Evolutionary conservation across 2,113 vertebrate species (phyloP).

Genomic region (Psettodes erumei): DNA sequence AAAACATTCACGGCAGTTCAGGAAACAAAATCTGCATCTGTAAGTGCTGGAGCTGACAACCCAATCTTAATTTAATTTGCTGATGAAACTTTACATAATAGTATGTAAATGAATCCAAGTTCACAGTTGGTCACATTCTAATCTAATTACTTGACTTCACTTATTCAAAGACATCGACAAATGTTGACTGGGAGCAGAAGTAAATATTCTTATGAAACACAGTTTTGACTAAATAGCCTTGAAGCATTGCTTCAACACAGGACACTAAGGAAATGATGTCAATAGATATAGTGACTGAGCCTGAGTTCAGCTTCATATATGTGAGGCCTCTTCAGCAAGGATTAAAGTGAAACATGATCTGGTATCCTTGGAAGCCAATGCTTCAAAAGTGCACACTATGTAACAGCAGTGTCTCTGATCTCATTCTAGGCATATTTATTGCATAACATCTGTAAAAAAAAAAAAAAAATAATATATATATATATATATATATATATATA

Average conservation of each 20-base stretch:
- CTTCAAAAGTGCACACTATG: not conserved
- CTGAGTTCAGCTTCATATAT: not conserved
- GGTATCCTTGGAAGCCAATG: not conserved
- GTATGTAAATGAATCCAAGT: constrained; percentile 1
- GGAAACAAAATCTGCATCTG: constrained; percentile 19
- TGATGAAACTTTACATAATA: constrained; percentile 5
- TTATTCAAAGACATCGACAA: not conserved
- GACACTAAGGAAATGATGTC: not conserved
- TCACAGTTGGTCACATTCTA: constrained; percentile 7
- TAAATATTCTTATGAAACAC: not conserved
- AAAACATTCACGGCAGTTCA: constrained; percentile 14
- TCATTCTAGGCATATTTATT: not conserved
- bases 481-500: no score
- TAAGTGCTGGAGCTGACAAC: constrained; percentile 2
- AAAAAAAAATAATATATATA: no score
- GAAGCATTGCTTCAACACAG: not conserved
- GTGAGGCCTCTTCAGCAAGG: not conserved
- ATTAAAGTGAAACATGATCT: not conserved
- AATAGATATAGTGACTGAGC: not conserved
- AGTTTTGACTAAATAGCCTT: not conserved
- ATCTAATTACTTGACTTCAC: not conserved
- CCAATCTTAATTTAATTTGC: constrained; percentile 11
- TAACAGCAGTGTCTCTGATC: not conserved
- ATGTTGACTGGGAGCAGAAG: not conserved
- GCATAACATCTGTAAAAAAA: no score